A percentile compares a stretch with the other conserved stretches of the same genome.
phyloP scores from a whole-genome alignment of 2,888 invertebrate genomes.

The Acleris emargana region DNA sequence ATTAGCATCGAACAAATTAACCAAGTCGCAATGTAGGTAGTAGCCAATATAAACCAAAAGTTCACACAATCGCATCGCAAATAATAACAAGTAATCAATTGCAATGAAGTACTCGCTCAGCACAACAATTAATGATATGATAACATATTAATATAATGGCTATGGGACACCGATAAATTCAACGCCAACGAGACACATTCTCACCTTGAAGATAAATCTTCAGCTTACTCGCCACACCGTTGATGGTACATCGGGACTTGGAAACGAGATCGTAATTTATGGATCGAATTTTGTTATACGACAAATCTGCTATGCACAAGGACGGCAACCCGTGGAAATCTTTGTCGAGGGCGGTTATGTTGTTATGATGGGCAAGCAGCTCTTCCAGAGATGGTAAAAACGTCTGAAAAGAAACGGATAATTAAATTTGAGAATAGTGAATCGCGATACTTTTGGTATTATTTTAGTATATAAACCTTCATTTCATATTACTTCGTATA shows the following conservation, averaged over 20 bases:
- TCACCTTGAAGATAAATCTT: constrained; percentile 92
- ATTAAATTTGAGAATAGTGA: constrained; percentile 1
- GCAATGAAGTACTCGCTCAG: neutral
- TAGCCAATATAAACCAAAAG: neutral
- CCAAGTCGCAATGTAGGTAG: neutral
- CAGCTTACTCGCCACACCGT: constrained; percentile 89
- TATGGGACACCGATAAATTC: neutral
- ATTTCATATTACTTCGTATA: neutral
- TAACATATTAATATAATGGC: too few species aligned
- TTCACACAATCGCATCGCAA: neutral
- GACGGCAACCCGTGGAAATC: constrained; percentile 93
- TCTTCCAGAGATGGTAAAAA: constrained; percentile 90
- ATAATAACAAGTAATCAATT: neutral
- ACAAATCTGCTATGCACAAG: constrained; percentile 91
- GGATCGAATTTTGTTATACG: constrained; percentile 89
- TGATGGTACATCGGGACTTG: constrained; percentile 91
- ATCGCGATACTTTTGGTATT: neutral
- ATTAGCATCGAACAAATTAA: neutral
- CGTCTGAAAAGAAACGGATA: constrained; percentile 83
- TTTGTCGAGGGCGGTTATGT: constrained; percentile 88
- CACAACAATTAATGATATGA: neutral
- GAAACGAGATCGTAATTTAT: constrained; percentile 90
- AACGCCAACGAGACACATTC: constrained; percentile 35
- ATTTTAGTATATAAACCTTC: neutral
- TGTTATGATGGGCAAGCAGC: constrained; percentile 90